phyloP scores from a whole-genome alignment of 2,113 vertebrate genomes.

The Stigmatopora argus region DNA sequence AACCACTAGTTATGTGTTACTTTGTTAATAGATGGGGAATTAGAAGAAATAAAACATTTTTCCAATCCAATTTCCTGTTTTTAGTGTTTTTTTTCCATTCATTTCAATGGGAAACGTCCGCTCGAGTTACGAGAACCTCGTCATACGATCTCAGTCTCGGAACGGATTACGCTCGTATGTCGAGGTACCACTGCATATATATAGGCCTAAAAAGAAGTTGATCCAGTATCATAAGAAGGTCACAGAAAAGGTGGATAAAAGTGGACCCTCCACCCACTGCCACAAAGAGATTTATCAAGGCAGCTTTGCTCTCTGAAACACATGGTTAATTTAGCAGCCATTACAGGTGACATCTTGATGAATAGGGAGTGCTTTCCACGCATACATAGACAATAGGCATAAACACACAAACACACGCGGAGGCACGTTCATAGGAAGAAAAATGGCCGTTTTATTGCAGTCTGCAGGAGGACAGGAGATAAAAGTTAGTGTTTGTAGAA shows the following conservation, averaged over 20 bases:
- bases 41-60: no score
- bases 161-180: no score
- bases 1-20: no score
- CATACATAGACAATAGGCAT: conserved; percentile 63
- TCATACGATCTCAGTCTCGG: no score
- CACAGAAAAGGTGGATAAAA: conserved; percentile 59
- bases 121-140: no score
- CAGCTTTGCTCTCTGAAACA: conserved; percentile 63
- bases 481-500: conserved; percentile 65
- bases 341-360: conserved; percentile 72
- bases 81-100: no score
- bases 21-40: no score
- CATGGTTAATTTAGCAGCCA: conserved; percentile 76
- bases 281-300: conserved; percentile 67
- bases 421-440: conserved; percentile 46
- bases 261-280: conserved; percentile 61
- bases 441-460: conserved; percentile 62
- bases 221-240: conserved; percentile 45
- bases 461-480: conserved; percentile 61
- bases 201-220: conserved; percentile 1
- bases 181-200: no score
- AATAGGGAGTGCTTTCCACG: conserved; percentile 64
- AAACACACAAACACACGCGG: conserved; percentile 54
- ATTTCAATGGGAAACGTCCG: no score
- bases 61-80: no score